Evolutionary conservation across 2,113 vertebrate species (phyloP), one percentile per base, ranked within the genome.

Genomic region (Okapia johnstoni): DNA sequence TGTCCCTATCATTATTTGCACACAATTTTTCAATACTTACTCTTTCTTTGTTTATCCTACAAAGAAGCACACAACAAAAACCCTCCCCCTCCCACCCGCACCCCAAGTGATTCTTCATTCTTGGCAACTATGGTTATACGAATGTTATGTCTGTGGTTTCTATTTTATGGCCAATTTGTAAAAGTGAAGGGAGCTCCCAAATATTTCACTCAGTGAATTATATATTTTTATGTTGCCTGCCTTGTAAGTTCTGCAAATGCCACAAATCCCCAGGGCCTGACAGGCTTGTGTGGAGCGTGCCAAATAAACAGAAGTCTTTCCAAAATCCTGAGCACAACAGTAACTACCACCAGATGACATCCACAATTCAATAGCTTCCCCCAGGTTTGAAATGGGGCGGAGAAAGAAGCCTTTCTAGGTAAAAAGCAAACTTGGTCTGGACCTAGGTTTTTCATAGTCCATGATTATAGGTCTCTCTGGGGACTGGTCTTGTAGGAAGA

Each of bases 111-210:
- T 91, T 83, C 92, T 96, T 97, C 85, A 57, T 94, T 94, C 70
- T 96, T 94, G 96, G 85, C 89, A 97, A 88, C 89, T 36, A 84
- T 48, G 86, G 58, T 95, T 93, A 50, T 76, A 73, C 7, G 88
- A 97, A 85, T 93, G 91, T 97, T 98, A 93, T 95, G 97, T 97
- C 98, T 97, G 94, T 98, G 98, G 96, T 97, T 98, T 97, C 92
- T 96, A 83, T 90, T 97, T 98, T 97, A 98, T 92, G 94, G 96
- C 86, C 92, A 97, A 96, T 97, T 98, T 98, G 84, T 97, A 96
- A 95, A 98, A 98, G 91, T 92, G 91, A 98, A 98, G 73, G 94
- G 92, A 88, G 89, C 91, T 98, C 94, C 93, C 94, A 96, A 98
- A 93, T 88, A 97, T 85, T 94, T 96, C 92, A 61, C 87, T 96